Evolutionary conservation across 2,797 vertebrate genomes (phyloP).

Genomic region (Brachymystax lenok): DNA sequence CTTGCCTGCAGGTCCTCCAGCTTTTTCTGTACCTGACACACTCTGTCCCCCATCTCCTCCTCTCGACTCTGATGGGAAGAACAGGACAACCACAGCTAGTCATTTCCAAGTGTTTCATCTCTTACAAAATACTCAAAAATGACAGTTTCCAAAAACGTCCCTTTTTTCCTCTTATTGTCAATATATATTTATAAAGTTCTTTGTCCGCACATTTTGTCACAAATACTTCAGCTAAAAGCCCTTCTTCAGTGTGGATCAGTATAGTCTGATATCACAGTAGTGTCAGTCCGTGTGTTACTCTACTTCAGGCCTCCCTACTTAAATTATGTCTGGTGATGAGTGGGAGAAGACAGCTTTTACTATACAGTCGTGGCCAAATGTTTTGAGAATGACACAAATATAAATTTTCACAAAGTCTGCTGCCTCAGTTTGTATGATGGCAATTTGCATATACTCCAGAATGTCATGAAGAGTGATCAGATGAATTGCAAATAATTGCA

Average conservation of each 20-base stretch:
- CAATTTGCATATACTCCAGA: too few species aligned
- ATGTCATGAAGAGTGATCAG: too few species aligned
- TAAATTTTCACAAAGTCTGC: too few species aligned
- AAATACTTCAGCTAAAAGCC: conserved; percentile 29
- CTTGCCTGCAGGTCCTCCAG: conserved; percentile 81
- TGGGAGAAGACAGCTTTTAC: too few species aligned
- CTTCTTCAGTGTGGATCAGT: neutral
- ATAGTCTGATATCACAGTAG: conserved; percentile 51
- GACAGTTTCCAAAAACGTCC: neutral
- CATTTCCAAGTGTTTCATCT: conserved; percentile 41
- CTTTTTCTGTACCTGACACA: conserved; percentile 87
- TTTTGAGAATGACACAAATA: too few species aligned
- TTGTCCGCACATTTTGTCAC: neutral
- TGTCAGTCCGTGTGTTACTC: conserved; percentile 20
- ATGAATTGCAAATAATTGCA: too few species aligned
- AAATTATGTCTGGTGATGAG: conserved; percentile 31
- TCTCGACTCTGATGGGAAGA: conserved; percentile 82
- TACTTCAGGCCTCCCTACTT: conserved; percentile 26
- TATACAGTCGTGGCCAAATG: too few species aligned
- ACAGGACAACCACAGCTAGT: conserved; percentile 27
- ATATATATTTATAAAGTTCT: neutral
- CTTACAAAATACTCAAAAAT: neutral
- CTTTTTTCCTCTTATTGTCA: neutral
- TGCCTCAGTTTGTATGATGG: too few species aligned
- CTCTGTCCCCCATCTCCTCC: conserved; percentile 93